Evolutionary conservation across 2,113 vertebrate species (phyloP), one percentile per base, ranked within the genome.

Genomic region (Xenus cinereus): DNA sequence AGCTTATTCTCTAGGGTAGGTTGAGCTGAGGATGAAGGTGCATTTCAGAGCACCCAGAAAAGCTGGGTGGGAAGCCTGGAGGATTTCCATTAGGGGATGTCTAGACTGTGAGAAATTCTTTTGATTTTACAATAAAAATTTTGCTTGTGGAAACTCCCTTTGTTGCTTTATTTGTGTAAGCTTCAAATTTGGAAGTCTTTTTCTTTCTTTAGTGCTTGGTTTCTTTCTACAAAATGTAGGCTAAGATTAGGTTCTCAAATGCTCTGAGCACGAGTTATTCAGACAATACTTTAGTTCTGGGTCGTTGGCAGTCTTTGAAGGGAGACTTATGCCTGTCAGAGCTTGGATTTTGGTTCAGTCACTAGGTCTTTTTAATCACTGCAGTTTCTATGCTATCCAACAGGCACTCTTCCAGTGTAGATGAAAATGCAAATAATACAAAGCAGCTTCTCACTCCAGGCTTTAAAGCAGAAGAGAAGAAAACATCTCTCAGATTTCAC

Each of bases 341-440:
- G 84, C 84, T 63, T 69, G 73, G 77, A 95, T 92, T 97, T 95
- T 75, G 48, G 62, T 92, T 93, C 89, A 89, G 45, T 92, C 74
- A 26, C 69, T 91, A 63, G 77, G 76, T 75, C 87, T 87, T 93
- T 93, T 91, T 95, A 94, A 92, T 89, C 80, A 75, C 85, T 86
- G 83, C 50, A 67, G 57, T 89, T 95, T 93, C 89, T 82, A 21
- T 85, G 77, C 59, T 87, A 64, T 91, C 89, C 87, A 97, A 73
- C 69, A 91, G 94, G 89, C 87, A 54, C 18, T 66, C 43, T 89
- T 92, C 84, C 74, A 96, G 87, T 91, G 84, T 75, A 87, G 89
- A 95, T 84, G 90, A 95, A 96, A 97, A 97, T 89, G 86, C 89
- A 89, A 94, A 84, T 87, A 89, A 87, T 73, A 94, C 57, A 97